Evolutionary conservation across 2,888 invertebrate species (phyloP), one percentile per base, ranked within the genome.

Genomic region (Ditula angustiorana): DNA sequence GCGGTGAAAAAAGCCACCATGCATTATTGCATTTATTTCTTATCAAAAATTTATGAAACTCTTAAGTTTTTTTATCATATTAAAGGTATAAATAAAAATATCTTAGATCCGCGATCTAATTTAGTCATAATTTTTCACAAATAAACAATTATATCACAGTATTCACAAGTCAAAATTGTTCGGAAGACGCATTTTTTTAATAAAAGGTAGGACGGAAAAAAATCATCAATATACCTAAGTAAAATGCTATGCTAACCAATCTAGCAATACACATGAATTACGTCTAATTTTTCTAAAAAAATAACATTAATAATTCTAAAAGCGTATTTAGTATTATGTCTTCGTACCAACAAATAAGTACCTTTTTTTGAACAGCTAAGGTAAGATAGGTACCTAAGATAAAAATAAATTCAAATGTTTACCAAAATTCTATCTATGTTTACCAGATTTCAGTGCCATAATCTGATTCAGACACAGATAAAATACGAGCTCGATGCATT

Each of bases 371-470:
- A 2, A 37, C 16, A 8, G 8, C 5, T 16, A 8, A 16, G n/a
- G 8, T 37, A 37, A 5, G 16, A 13, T 37, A 37, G 1, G 16
- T n/a, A n/a, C 44, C 2, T 2, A 46, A 23, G 10, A 10, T 46
- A 11, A 11, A 46, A 21, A 37, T 37, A 13, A 3, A 37, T 16
- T 37, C 13, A 37, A 13, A n/a, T n/a, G n/a, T n/a, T n/a, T n/a
- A n/a, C n/a, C n/a, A n/a, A n/a, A n/a, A n/a, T 37, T 13, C 4
- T 16, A 37, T 13, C n/a, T 23, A 46, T 1, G 23, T 50, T 90
- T 93, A 96, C 96, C 96, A 96, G 81, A 96, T 96, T 92, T 96
- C 96, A 61, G 96, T 96, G 69, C 94, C 94, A 73, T 93, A 93
- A 72, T 95, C 94, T 11, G 94, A 91, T 78, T 92, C 92, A 63